phyloP scores from a whole-genome alignment of 2,888 invertebrate genomes.

The Mactromeris polynyma region DNA sequence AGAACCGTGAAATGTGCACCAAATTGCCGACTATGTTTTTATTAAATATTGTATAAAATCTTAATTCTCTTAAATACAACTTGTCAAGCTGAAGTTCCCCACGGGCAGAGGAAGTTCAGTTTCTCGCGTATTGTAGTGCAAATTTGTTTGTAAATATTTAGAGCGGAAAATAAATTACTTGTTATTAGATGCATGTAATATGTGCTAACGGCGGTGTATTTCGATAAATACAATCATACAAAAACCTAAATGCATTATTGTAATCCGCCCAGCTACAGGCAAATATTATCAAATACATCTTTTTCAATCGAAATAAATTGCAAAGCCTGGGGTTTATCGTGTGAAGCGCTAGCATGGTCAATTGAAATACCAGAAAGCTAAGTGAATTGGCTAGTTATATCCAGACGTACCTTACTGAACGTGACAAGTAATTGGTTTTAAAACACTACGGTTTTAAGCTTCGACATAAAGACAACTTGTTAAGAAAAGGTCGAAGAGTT shows the following conservation, averaged over 20 bases:
- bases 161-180: background rate
- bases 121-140: background rate
- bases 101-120: background rate
- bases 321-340: slow-evolving; percentile 6
- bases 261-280: background rate
- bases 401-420: slow-evolving; percentile 6
- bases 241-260: slow-evolving; percentile 15
- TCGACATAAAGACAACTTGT: slow-evolving; percentile 9
- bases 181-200: slow-evolving; percentile 1
- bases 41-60: background rate
- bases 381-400: slow-evolving; percentile 21
- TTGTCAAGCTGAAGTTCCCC: background rate
- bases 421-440: slow-evolving; percentile 23
- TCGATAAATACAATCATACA: slow-evolving; percentile 21
- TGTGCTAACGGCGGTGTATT: background rate
- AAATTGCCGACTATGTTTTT: background rate
- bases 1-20: background rate
- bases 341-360: slow-evolving; percentile 10
- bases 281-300: slow-evolving; percentile 4
- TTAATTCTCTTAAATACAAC: background rate
- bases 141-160: background rate
- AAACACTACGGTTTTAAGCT: background rate
- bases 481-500: slow-evolving; percentile 9
- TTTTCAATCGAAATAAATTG: slow-evolving; percentile 9
- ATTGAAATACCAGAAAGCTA: slow-evolving; percentile 24